phyloP scores from a whole-genome alignment of 1,140 invertebrate species.

The Druon quercuslanigerum region DNA sequence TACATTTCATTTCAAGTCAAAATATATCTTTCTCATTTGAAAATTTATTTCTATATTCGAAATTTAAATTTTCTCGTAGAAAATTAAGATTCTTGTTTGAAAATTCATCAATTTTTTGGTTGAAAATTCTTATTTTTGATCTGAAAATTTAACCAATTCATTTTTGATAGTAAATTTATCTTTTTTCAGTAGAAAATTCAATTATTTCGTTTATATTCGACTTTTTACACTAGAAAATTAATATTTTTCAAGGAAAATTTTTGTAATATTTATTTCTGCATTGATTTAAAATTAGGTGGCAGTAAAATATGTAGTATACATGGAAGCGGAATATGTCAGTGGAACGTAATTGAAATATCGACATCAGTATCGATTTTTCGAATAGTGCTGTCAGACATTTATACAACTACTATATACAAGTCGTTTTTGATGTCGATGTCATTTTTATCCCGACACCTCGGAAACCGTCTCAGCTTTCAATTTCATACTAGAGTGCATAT shows the following conservation, averaged over 20 bases:
- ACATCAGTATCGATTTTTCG: neutral
- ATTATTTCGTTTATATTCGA: neutral
- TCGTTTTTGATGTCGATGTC: conserved; percentile 31
- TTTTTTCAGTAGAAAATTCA: too few species aligned
- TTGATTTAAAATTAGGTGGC: conserved; percentile 3
- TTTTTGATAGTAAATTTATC: too few species aligned
- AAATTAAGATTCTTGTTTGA: too few species aligned
- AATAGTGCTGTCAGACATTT: neutral
- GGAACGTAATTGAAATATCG: conserved; percentile 18
- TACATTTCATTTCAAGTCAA: too few species aligned
- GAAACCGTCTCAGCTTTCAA: conserved; percentile 43
- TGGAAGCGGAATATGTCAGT: neutral
- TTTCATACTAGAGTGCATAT: conserved; percentile 57
- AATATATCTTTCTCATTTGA: too few species aligned
- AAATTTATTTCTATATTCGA: too few species aligned
- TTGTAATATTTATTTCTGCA: neutral
- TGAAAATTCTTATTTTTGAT: too few species aligned
- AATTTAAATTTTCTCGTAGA: too few species aligned
- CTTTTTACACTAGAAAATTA: neutral
- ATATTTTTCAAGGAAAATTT: too few species aligned
- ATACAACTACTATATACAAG: neutral
- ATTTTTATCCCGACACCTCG: conserved; percentile 43
- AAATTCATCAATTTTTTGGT: too few species aligned
- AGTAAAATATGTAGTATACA: neutral
- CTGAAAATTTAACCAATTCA: too few species aligned